Evolutionary conservation across 2,113 vertebrate species (phyloP).

Genomic region (Gymnogyps californianus): DNA sequence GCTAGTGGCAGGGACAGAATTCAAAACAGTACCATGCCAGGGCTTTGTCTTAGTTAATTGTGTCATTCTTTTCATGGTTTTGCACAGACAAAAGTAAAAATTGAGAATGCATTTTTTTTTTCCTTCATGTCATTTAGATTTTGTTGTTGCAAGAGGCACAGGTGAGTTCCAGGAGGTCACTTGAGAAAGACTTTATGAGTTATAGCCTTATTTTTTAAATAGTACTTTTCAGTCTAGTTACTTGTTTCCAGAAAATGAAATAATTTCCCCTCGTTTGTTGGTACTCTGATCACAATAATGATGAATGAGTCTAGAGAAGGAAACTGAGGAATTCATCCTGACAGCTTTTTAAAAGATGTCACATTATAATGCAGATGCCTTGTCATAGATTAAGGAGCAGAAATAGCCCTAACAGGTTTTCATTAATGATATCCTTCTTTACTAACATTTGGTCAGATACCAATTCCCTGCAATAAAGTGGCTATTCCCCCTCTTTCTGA

Average conservation of each 20-base stretch:
- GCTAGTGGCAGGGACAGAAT: background rate
- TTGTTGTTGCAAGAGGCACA: background rate
- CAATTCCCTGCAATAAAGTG: conserved; percentile 45
- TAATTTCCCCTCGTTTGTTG: conserved; percentile 67
- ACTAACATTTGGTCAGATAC: conserved; percentile 45
- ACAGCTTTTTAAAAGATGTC: conserved; percentile 65
- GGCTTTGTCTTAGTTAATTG: background rate
- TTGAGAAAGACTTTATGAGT: conserved; percentile 12
- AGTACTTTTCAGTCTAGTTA: conserved; percentile 62
- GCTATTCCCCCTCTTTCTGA: conserved; percentile 34
- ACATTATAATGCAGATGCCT: conserved; percentile 61
- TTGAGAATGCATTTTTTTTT: background rate
- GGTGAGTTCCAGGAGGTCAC: conserved; percentile 17
- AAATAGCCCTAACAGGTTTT: conserved; percentile 53
- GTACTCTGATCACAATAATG: conserved; percentile 69
- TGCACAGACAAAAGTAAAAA: background rate
- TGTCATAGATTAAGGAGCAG: conserved; percentile 9
- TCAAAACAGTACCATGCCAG: background rate
- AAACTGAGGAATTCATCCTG: conserved; percentile 56
- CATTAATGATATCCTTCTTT: conserved; percentile 46
- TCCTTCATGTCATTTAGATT: background rate
- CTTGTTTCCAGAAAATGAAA: conserved; percentile 71
- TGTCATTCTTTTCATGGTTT: background rate
- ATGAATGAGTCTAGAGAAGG: conserved; percentile 69
- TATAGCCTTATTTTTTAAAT: conserved; percentile 64